These are phyloP conservation scores for Eurypyga helias DNA, from an alignment of 2,113 vertebrate genomes.

Conservation along the genomic window DNA sequence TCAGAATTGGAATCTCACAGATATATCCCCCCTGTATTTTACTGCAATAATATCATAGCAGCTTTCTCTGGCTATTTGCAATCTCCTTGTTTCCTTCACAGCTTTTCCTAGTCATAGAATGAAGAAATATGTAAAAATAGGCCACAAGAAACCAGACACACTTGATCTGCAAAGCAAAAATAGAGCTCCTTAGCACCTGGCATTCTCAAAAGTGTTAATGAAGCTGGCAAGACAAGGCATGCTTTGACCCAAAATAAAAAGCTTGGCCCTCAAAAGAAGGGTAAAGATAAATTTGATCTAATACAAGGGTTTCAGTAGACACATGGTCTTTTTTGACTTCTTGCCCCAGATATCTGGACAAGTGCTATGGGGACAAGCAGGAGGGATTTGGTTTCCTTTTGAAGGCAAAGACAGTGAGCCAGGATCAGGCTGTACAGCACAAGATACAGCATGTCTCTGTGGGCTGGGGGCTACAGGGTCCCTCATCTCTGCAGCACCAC, in stretches of 20 bases:
- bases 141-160: conserved; percentile 49
- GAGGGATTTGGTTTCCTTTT: not conserved
- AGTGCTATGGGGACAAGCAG: not conserved
- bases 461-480: too few relatives aligned
- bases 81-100: not conserved
- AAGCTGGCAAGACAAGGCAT: conserved; percentile 33
- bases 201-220: conserved; percentile 60
- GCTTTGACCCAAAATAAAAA: conserved; percentile 60
- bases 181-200: conserved; percentile 68
- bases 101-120: conserved; percentile 29
- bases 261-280: not conserved
- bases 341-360: not conserved
- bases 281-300: not conserved
- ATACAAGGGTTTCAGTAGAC: not conserved
- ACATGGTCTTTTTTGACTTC: not conserved
- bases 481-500: not conserved
- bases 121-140: conserved; percentile 65
- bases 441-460: accelerated
- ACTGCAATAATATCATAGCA: conserved; percentile 10
- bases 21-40: not conserved
- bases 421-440: not conserved
- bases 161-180: conserved; percentile 54
- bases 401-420: not conserved
- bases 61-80: conserved; percentile 16
- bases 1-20: not conserved